Percentiles rank a stretch among this genome's conserved stretches.
phyloP scores from a whole-genome alignment of 2,113 vertebrate species.

The Riparia riparia region DNA sequence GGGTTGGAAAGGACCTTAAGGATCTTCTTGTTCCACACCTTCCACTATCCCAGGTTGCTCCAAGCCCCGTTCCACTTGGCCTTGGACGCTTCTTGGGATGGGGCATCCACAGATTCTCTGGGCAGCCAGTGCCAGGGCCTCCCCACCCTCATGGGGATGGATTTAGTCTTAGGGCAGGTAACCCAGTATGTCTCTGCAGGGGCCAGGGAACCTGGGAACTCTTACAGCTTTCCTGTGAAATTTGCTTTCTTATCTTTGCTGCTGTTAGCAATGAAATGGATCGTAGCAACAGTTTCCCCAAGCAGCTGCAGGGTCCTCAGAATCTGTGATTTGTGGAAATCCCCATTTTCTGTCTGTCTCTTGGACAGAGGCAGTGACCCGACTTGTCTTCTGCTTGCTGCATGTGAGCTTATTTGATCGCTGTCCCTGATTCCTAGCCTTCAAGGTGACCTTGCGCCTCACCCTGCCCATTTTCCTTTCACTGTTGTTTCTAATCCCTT shows the following conservation, averaged over 20 bases:
- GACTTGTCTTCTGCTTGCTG: not conserved
- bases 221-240: not conserved
- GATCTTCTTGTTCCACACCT: rapidly evolving
- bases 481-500: not conserved
- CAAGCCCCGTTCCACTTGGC: not conserved
- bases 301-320: not conserved
- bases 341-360: not conserved
- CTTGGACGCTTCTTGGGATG: not conserved
- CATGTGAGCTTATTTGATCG: not conserved
- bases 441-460: not conserved
- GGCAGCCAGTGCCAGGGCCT: not conserved
- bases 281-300: not conserved
- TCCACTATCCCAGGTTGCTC: not conserved
- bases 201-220: not conserved
- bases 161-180: not conserved
- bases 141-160: not conserved
- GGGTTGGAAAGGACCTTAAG: not conserved
- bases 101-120: not conserved
- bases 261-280: not conserved
- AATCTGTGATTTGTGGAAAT: not conserved
- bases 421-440: not conserved
- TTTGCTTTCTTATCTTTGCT: not conserved
- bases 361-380: not conserved
- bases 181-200: not conserved
- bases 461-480: not conserved